Evolutionary conservation across 2,888 invertebrate species (phyloP).

Genomic region (Nesidiocoris tenuis): DNA sequence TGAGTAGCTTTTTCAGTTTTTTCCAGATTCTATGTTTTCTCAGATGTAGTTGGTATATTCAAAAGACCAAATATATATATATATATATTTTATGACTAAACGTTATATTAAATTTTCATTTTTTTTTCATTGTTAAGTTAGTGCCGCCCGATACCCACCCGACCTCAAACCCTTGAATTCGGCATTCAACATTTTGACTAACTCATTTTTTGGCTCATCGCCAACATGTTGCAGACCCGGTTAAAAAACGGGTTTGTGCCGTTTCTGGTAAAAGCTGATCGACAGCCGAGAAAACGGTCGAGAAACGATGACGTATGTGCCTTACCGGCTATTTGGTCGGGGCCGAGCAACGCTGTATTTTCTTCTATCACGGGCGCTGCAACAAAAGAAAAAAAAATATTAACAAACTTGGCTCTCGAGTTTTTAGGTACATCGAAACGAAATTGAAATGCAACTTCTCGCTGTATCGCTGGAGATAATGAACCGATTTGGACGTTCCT

Average conservation of each 20-base stretch:
- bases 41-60: too few relatives aligned
- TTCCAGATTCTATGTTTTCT: too few relatives aligned
- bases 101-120: too few relatives aligned
- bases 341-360: conserved; percentile 46
- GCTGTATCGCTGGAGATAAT: too few relatives aligned
- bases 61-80: too few relatives aligned
- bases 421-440: neutral
- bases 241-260: conserved; percentile 41
- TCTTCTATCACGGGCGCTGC: conserved; percentile 66
- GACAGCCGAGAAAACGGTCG: conserved; percentile 40
- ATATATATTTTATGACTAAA: too few relatives aligned
- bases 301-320: conserved; percentile 29
- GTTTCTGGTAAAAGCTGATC: conserved; percentile 35
- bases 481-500: too few relatives aligned
- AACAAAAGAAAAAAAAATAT: conserved; percentile 55
- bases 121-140: too few relatives aligned
- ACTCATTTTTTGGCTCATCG: conserved; percentile 39
- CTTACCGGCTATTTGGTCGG: conserved; percentile 41
- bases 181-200: too few relatives aligned
- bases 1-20: too few relatives aligned
- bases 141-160: neutral
- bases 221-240: conserved; percentile 41
- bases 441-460: too few relatives aligned
- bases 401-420: neutral
- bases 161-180: neutral